Percentiles rank a stretch among this genome's conserved stretches.
phyloP scores from a whole-genome alignment of 2,113 vertebrate genomes.

The Tupaia tana region DNA sequence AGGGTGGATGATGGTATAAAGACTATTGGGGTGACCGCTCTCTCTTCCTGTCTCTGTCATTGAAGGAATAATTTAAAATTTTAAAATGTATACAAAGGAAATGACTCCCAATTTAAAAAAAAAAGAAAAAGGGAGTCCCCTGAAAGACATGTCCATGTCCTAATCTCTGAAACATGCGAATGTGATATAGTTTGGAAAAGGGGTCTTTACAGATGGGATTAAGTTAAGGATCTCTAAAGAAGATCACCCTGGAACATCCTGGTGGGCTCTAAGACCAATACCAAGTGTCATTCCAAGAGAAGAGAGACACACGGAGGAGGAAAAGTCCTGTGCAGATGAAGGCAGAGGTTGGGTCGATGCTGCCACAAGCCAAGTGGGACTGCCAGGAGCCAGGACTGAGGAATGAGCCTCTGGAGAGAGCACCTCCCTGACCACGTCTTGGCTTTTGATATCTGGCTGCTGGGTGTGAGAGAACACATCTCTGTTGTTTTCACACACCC shows the following conservation, averaged over 20 bases:
- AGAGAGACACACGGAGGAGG: background rate
- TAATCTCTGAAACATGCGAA: background rate
- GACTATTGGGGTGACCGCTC: too few relatives aligned
- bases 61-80: too few relatives aligned
- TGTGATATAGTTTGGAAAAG: background rate
- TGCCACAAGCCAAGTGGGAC: background rate
- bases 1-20: too few relatives aligned
- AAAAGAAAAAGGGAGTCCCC: background rate
- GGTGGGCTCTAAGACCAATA: background rate
- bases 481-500: background rate
- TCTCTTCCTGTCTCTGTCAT: too few relatives aligned
- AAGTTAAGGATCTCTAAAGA: background rate
- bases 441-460: too few relatives aligned
- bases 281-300: background rate
- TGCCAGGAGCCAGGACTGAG: background rate
- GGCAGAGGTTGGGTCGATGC: fast-evolving
- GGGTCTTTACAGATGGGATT: too few relatives aligned
- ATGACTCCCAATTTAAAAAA: too few relatives aligned
- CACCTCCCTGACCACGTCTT: fast-evolving
- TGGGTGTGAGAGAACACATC: background rate
- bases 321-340: background rate
- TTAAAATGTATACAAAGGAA: too few relatives aligned
- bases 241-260: background rate
- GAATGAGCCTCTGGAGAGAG: fast-evolving
- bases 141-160: fast-evolving